Percentiles rank a stretch among this genome's conserved stretches.
Evolutionary conservation across 2,888 invertebrate genomes (phyloP).

Genomic region (Pseudoips prasinana): DNA sequence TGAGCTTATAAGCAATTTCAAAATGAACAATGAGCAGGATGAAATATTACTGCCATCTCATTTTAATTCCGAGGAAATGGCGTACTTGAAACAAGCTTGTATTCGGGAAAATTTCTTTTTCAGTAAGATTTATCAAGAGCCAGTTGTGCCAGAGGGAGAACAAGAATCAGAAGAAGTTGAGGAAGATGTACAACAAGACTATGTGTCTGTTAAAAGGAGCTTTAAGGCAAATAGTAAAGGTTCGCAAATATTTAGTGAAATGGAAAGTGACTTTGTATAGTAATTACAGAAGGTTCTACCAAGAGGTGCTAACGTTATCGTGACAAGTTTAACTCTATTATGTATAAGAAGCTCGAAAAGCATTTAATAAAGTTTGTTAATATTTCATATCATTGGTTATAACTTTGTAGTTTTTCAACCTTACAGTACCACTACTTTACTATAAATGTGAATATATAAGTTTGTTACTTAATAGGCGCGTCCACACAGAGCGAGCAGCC

Average conservation of each 20-base stretch:
- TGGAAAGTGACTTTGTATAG: too few relatives aligned
- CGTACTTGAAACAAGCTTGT: slow-evolving; percentile 70
- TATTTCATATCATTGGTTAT: too few relatives aligned
- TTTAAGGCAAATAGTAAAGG: too few relatives aligned
- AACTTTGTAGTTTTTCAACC: too few relatives aligned
- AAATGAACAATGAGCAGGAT: slow-evolving; percentile 57
- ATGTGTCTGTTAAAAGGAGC: slow-evolving; percentile 2
- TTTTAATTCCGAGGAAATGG: slow-evolving; percentile 67
- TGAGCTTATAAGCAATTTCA: slow-evolving; percentile 69
- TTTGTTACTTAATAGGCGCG: too few relatives aligned
- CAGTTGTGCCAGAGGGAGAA: slow-evolving; percentile 3
- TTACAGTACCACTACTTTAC: too few relatives aligned
- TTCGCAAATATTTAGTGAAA: not conserved
- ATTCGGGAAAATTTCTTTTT: slow-evolving; percentile 69
- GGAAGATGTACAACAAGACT: slow-evolving; percentile 6
- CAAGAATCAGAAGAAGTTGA: slow-evolving; percentile 5
- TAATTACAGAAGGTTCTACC: too few relatives aligned
- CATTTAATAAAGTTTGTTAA: too few relatives aligned
- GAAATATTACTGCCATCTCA: slow-evolving; percentile 74
- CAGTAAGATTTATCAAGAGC: slow-evolving; percentile 43
- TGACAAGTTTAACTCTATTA: too few relatives aligned
- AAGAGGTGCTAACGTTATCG: too few relatives aligned
- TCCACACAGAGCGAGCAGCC: too few relatives aligned
- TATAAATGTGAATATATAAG: too few relatives aligned
- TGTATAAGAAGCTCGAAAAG: not conserved